These are phyloP conservation scores for Ormyrus rosae DNA, from an alignment of 2,888 invertebrate genomes.

Conservation along the genomic window DNA sequence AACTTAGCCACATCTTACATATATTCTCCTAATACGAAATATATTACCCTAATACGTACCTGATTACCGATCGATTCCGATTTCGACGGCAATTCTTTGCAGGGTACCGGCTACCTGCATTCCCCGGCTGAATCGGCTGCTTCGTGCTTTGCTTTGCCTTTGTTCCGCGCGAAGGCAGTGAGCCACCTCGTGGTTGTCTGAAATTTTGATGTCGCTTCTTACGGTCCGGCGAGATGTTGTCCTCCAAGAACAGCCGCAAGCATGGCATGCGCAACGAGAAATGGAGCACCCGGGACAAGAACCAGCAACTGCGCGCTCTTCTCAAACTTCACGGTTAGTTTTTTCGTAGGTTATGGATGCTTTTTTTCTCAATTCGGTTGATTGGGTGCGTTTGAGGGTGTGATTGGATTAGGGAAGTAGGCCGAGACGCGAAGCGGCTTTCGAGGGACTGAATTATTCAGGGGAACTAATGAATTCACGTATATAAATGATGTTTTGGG, in stretches of 20 bases:
- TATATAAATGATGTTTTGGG: too few species aligned
- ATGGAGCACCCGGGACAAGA: slow-evolving; percentile 83
- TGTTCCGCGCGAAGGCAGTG: background rate
- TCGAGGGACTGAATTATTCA: background rate
- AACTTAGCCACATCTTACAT: too few species aligned
- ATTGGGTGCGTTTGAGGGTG: background rate
- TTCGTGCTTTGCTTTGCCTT: background rate
- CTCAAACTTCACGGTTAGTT: slow-evolving; percentile 81
- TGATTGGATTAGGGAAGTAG: too few species aligned
- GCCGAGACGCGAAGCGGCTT: background rate
- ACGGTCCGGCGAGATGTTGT: slow-evolving; percentile 58
- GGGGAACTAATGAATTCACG: too few species aligned
- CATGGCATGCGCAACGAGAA: slow-evolving; percentile 81
- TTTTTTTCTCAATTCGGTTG: background rate
- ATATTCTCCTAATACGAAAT: too few species aligned
- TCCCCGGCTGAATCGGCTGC: background rate
- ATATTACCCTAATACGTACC: too few species aligned
- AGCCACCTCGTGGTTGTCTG: slow-evolving; percentile 11
- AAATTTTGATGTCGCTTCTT: slow-evolving; percentile 19
- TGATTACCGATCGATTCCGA: too few species aligned
- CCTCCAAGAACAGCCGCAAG: slow-evolving; percentile 73
- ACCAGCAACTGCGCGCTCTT: slow-evolving; percentile 81
- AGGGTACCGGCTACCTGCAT: background rate
- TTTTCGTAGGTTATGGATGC: too few species aligned
- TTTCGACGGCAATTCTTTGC: too few species aligned